These are phyloP conservation scores for Tethya wilhelma DNA, from an alignment of 37 sponge, comb jelly and placozoan genomes.

Conservation along the genomic window DNA sequence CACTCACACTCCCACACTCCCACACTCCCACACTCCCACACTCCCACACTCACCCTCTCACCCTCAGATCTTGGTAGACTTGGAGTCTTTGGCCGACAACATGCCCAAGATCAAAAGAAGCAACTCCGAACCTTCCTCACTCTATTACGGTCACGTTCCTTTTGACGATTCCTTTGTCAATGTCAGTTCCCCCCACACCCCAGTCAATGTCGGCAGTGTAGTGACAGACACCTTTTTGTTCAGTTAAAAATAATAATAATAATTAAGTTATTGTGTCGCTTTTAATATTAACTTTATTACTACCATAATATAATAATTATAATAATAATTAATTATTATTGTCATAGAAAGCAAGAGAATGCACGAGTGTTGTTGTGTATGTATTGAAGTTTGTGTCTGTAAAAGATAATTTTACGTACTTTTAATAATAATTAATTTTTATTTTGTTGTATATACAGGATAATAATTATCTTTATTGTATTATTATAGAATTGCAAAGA, in stretches of 20 bases:
- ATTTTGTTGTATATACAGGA: no score
- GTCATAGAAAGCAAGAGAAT: no score
- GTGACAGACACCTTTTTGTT: neutral
- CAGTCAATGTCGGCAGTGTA: neutral
- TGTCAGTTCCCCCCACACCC: slow-evolving; percentile 31
- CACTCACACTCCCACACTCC: neutral
- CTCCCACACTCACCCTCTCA: slow-evolving; percentile 24
- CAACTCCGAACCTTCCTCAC: slow-evolving; percentile 76
- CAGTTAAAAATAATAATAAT: neutral
- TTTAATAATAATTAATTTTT: neutral
- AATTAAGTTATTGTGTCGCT: neutral
- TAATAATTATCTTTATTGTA: no score
- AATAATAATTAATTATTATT: no score
- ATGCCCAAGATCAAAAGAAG: slow-evolving; percentile 84
- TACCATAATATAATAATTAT: no score
- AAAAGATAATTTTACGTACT: neutral
- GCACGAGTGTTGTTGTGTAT: no score
- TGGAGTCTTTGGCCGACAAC: slow-evolving; percentile 68
- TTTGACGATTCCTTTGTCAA: slow-evolving; percentile 22
- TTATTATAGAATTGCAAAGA: no score
- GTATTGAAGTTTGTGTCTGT: neutral
- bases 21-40: no score
- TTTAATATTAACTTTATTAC: neutral
- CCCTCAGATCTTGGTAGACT: slow-evolving; percentile 69
- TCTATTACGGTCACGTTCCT: slow-evolving; percentile 43